Conservation (phyloP, 2,113 vertebrate species). For the Melanerpes formicivorus region DNA sequence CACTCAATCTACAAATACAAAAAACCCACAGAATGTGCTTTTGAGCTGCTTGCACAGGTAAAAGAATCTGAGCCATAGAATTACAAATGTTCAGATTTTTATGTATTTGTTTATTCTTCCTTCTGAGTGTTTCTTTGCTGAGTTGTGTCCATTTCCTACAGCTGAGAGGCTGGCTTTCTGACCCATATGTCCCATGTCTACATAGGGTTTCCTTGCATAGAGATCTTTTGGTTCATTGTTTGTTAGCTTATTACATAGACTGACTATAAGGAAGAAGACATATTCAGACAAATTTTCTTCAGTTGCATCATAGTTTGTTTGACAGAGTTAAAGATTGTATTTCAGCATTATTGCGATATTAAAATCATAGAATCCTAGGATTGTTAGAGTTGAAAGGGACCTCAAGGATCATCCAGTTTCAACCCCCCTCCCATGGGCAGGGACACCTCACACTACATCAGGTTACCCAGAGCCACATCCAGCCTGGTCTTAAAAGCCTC, state of each 20-base stretch:
- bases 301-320: neutral
- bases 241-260: neutral
- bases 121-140: neutral
- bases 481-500: too few species aligned
- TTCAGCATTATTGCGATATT: neutral
- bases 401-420: too few species aligned
- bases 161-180: neutral
- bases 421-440: too few species aligned
- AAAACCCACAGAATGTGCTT: accelerated
- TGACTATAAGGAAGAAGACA: neutral
- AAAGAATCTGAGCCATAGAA: neutral
- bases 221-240: neutral
- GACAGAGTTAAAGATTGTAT: neutral
- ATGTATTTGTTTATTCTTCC: neutral
- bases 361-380: too few species aligned
- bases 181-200: neutral
- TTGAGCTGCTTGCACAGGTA: neutral
- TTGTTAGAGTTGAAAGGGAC: too few species aligned
- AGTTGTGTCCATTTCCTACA: neutral
- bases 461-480: too few species aligned
- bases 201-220: neutral
- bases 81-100: neutral
- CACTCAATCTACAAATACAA: neutral
- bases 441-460: too few species aligned
- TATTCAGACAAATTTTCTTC: neutral